phyloP scores from a whole-genome alignment of 2,888 invertebrate genomes.

The Lepidocyrtinus sp. region DNA sequence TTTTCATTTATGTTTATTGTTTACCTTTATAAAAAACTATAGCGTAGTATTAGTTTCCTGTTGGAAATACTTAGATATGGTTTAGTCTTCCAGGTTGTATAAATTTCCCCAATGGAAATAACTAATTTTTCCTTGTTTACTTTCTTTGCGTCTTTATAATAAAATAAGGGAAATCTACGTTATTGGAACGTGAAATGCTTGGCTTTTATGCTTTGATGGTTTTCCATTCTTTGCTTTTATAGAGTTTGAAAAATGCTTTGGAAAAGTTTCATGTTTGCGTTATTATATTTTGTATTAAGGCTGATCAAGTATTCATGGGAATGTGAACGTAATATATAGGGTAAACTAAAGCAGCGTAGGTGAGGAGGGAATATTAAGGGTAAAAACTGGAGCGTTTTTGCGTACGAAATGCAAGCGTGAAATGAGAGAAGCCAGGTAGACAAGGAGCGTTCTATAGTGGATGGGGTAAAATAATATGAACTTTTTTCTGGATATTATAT shows the following conservation, averaged over 20 bases:
- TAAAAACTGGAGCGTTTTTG: background rate
- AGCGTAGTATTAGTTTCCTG: too few relatives aligned
- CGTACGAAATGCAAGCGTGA: background rate
- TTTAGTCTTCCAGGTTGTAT: too few relatives aligned
- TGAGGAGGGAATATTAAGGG: background rate
- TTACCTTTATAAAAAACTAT: too few relatives aligned
- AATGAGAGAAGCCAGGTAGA: background rate
- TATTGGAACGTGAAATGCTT: too few relatives aligned
- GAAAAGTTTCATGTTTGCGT: background rate
- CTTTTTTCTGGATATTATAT: background rate
- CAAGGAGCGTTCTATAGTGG: background rate
- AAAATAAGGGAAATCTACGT: too few relatives aligned
- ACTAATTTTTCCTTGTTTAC: background rate
- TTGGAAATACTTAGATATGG: too few relatives aligned
- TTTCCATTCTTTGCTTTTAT: slow-evolving; percentile 4
- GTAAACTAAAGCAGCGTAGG: background rate
- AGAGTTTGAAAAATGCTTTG: too few relatives aligned
- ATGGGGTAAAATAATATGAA: background rate
- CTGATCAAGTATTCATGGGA: slow-evolving; percentile 36
- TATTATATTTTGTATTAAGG: too few relatives aligned
- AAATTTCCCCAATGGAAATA: background rate
- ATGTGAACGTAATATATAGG: background rate
- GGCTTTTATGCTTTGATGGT: too few relatives aligned
- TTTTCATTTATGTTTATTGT: too few relatives aligned
- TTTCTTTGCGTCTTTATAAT: too few relatives aligned